Conservation (phyloP, 2,888 invertebrate species). For the Argyresthia goedartella region DNA sequence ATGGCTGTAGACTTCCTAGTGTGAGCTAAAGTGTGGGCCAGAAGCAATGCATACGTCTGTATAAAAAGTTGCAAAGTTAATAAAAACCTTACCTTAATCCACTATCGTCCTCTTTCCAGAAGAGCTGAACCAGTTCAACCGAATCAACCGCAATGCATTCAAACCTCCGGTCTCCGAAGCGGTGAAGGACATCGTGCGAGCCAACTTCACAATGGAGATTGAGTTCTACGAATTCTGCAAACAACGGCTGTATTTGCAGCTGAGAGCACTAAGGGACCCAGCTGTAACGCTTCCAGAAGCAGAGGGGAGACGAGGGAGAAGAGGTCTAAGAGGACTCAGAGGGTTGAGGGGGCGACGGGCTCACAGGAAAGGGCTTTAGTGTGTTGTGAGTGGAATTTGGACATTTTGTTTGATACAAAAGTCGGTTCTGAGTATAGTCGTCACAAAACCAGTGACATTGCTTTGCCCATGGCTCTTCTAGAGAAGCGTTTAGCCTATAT, state of each 20-base stretch:
- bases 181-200: slow-evolving; percentile 86
- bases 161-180: slow-evolving; percentile 90
- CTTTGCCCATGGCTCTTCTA: too few relatives aligned
- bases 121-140: slow-evolving; percentile 80
- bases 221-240: slow-evolving; percentile 93
- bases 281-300: slow-evolving; percentile 27
- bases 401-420: background rate
- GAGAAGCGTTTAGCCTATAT: too few relatives aligned
- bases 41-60: too few relatives aligned
- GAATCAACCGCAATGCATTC: slow-evolving; percentile 88
- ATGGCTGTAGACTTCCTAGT: too few relatives aligned
- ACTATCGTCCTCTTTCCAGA: slow-evolving; percentile 59
- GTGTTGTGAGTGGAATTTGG: background rate
- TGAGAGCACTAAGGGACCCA: slow-evolving; percentile 77
- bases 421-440: background rate
- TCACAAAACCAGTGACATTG: too few relatives aligned
- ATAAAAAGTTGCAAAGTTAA: too few relatives aligned
- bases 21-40: too few relatives aligned
- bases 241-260: slow-evolving; percentile 85
- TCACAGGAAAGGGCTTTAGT: background rate
- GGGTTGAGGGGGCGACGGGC: slow-evolving; percentile 1
- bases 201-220: slow-evolving; percentile 89
- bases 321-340: background rate
- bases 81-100: too few relatives aligned
- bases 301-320: slow-evolving; percentile 8